Base-by-base conservation (phyloP, 2,113 vertebrate species). In the Neofelis nebulosa region DNA sequence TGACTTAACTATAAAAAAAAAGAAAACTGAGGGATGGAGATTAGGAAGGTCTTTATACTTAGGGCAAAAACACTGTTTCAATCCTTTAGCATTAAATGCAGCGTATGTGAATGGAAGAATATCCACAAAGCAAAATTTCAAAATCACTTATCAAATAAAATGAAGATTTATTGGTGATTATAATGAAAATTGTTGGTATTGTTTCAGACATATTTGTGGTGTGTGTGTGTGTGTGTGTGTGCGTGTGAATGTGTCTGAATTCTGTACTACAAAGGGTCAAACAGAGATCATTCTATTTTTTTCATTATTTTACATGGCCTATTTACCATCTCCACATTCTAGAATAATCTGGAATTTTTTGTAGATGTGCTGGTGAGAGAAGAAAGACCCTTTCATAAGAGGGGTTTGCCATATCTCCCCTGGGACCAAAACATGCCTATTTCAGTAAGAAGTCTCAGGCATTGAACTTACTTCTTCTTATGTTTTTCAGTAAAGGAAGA, bases 401-500 rank as follows among this genome's bases (percentile, higher is more conserved):
- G n/a, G 14, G 84, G 21, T 82, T 69, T 92, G 36, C 88, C 21
- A 11, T 50, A 13, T 71, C 38, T 68, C 25, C 83, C 12, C 63
- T 80, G 93, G 92, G 74, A 84, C 57, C 36, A 61, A 87, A 36
- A 73, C 41, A 92, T 61, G 23, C 7, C 48, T 63, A 21, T 15
- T 52, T 69, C 92, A 68, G 21, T 63, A 90, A 61, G 50, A 45
- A 83, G 12, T 73, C 65, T 91, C 31, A n/a, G 15, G 16, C 0
- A 69, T 41, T 98, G n/a, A 97, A 80, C 5, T 92, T 96, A 65
- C 89, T 97, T 97, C 6, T 98, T 45, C 97, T 98, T 98, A 94
- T 98, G 69, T 99, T 95, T 97, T 97, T 45, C 98, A 99, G 99
- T 98, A 99, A 99, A 98, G 99, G 99, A 96, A 99, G 98, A 98